Evolutionary conservation across 2,888 invertebrate genomes (phyloP), one percentile per base, ranked within the genome.

Genomic region (Epirrhoe tristata): DNA sequence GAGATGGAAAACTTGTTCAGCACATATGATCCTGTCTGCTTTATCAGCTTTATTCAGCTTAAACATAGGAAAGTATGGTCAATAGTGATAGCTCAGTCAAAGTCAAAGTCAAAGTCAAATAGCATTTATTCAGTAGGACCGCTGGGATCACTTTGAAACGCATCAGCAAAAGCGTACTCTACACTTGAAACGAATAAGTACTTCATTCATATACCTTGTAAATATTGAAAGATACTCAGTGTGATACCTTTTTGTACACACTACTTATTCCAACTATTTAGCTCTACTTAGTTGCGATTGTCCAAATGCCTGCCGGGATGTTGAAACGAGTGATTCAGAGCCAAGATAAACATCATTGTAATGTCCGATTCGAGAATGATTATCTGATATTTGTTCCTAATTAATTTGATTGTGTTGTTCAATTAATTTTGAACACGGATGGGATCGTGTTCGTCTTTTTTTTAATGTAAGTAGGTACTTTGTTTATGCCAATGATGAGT

Each of bases 341-440:
- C 55, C 36, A 46, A 62, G 65, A 69, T 69, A 69, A 68, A 69
- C 63, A 69, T 68, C 61, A 68, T 68, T 65, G 65, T 65, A 59
- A 55, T 62, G 69, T 65, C 69, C 65, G 48, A 69, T 62, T 52
- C 51, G 48, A 65, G 48, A 69, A 69, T 65, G 62, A 65, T 69
- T 69, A 69, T 62, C 56, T 36, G 54, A 61, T 62, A 65, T 65
- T 59, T 52, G 58, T 57, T 54, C 58, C 54, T 66, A 63, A 60
- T 63, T 67, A 70, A 63, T 55, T 67, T 60, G 57, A 57, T 62
- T 43, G 53, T 66, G 52, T 63, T 58, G 50, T 69, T 58, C 50
- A 12, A 77, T 74, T 66, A 74, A 57, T 67, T 67, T 58, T 43
- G 52, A 60, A 67, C 59, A 60, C 36, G 59, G 59, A 57, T 53